A percentile compares a stretch with the other conserved stretches of the same genome.
Evolutionary conservation across 2,797 vertebrate species (phyloP).

Genomic region (Gadopsis bispinosus): DNA sequence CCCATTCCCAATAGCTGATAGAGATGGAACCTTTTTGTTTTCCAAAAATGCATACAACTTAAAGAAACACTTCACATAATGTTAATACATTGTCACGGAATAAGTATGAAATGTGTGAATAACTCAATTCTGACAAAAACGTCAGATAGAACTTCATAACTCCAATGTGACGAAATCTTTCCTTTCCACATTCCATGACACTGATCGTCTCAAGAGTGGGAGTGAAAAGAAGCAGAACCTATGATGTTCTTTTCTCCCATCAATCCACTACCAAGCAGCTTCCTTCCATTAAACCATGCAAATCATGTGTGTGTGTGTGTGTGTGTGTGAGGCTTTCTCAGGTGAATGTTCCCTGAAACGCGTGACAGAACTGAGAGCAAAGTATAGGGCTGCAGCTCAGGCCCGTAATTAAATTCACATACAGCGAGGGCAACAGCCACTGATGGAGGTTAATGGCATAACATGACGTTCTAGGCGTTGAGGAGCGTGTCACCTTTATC

Average conservation of each 20-base stretch:
- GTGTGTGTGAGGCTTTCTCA: slow-evolving; percentile 17
- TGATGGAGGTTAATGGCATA: slow-evolving; percentile 76
- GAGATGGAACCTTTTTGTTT: too few relatives aligned
- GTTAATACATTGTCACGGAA: too few relatives aligned
- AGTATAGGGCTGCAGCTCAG: slow-evolving; percentile 29
- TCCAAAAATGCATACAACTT: too few relatives aligned
- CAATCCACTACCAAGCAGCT: slow-evolving; percentile 22
- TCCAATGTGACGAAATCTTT: background rate
- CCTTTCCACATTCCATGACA: slow-evolving; percentile 1
- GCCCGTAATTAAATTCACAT: slow-evolving; percentile 69
- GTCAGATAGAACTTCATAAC: too few relatives aligned
- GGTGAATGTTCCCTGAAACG: slow-evolving; percentile 31
- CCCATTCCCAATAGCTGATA: too few relatives aligned
- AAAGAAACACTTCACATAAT: too few relatives aligned
- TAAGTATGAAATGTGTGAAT: too few relatives aligned
- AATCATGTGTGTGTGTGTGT: slow-evolving; percentile 31
- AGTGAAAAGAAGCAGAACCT: slow-evolving; percentile 21
- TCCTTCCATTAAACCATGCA: slow-evolving; percentile 49
- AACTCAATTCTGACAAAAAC: too few relatives aligned
- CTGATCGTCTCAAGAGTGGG: background rate
- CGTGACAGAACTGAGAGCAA: slow-evolving; percentile 9
- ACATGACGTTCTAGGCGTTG: slow-evolving; percentile 49
- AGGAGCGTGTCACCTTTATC: slow-evolving; percentile 35
- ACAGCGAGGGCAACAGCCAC: slow-evolving; percentile 51
- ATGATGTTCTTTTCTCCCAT: slow-evolving; percentile 25